Evolutionary conservation across 2,797 vertebrate genomes (phyloP), one percentile per base, ranked within the genome.

Genomic region (Rousettus madagascariensis): DNA sequence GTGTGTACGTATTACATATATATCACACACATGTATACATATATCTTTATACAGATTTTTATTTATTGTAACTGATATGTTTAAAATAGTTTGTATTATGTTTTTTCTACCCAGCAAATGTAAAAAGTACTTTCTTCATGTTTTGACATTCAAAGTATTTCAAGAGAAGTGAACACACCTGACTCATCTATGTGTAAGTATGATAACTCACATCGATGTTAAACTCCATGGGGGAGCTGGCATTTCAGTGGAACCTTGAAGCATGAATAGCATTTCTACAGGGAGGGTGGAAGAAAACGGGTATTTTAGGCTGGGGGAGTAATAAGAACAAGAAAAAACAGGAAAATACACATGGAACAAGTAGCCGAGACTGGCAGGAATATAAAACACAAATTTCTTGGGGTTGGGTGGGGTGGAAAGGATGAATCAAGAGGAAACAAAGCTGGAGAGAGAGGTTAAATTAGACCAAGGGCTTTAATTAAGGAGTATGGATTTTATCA

Each of bases 51-150:
- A 72, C 63, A 55, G 4, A 49, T 13, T 46, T 61, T 71, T 22
- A 87, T 77, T 68, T 74, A 90, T n/a, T 79, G 3, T 33, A 91
- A 86, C 57, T 46, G 43, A 80, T 66, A 1, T 84, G 22, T 79
- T 95, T 79, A 83, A 95, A 88, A 68, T 68, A 69, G 38, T 77
- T 72, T 72, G 24, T 83, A n/a, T 69, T 90, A 28, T 88, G 83
- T 16, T 69, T 95, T 95, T 91, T 77, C 28, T 91, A 86, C 5
- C 8, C 30, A 87, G 63, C 28, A 43, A 66, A 78, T 63, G 26
- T 59, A 51, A 57, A 46, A 78, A 95, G 26, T 59, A 63, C 49
- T 95, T 78, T 86, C 74, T 65, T 74, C 33, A 95, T n/a, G 17
- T 49, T 90, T 5, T 59, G 46, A 82, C 46, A 75, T 68, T 80